A percentile compares a stretch with the other conserved stretches of the same genome.
Evolutionary conservation across 2,797 vertebrate genomes (phyloP).

Genomic region (Crocodylus rhombifer): DNA sequence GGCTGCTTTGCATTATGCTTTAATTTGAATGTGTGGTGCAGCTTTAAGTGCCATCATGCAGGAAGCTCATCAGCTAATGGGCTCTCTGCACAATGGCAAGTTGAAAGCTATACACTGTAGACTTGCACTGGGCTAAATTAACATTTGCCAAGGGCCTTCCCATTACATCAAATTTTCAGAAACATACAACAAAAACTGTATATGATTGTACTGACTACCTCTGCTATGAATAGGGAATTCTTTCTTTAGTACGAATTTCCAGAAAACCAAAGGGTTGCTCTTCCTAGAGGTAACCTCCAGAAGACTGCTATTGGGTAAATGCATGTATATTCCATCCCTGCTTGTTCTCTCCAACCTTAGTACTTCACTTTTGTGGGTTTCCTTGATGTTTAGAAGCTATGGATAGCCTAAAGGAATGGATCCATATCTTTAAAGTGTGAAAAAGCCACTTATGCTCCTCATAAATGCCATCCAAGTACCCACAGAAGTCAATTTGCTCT

Average conservation of each 20-base stretch:
- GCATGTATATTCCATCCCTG: neutral
- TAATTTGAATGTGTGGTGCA: too few species aligned
- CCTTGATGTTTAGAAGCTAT: neutral
- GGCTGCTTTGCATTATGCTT: too few species aligned
- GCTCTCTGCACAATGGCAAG: too few species aligned
- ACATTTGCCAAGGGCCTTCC: too few species aligned
- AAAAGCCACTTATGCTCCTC: accelerated
- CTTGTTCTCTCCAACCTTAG: neutral
- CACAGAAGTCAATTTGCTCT: neutral
- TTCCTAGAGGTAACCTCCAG: neutral
- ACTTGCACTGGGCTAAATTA: too few species aligned
- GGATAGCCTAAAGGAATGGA: neutral
- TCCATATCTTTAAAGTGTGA: neutral
- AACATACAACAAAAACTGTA: accelerated
- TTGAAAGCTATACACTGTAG: too few species aligned
- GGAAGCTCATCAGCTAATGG: too few species aligned
- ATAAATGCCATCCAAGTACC: neutral
- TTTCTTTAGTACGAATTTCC: neutral
- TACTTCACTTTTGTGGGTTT: neutral
- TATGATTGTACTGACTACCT: neutral
- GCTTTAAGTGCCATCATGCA: too few species aligned
- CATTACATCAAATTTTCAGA: neutral
- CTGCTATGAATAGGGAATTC: neutral
- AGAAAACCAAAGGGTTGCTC: neutral
- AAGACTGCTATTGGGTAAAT: neutral